Conservation (phyloP, 2,113 vertebrate species). For the Istiophorus platypterus region DNA sequence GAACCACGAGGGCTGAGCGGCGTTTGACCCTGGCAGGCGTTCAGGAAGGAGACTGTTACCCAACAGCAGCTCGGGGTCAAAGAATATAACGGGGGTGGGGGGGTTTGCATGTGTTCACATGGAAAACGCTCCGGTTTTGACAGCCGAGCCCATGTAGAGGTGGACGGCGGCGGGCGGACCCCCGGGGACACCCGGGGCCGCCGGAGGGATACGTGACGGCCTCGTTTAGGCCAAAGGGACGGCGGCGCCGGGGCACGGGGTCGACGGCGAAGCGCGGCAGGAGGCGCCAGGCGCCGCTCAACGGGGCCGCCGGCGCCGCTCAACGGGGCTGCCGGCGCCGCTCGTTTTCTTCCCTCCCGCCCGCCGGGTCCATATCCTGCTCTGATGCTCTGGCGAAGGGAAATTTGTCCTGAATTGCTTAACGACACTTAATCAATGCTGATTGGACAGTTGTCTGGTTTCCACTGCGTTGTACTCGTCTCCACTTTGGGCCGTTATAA, state of each 20-base stretch:
- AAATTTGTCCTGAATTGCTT: neutral
- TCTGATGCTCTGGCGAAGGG: neutral
- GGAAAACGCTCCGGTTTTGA: neutral
- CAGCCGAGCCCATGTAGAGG: no score
- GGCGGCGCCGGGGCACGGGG: no score
- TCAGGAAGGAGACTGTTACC: neutral
- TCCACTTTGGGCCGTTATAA: neutral
- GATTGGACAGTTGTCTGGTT: neutral
- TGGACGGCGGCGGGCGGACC: no score
- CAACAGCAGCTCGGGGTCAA: constrained; percentile 18
- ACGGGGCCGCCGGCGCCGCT: no score
- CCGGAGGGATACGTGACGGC: no score
- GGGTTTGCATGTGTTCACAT: neutral
- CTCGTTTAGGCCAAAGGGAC: no score
- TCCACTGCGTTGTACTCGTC: rapidly evolving
- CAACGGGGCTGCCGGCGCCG: no score
- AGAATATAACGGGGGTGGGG: neutral
- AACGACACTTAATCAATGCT: constrained; percentile 11
- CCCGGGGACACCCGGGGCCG: no score
- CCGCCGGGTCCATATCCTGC: neutral
- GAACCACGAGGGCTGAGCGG: no score
- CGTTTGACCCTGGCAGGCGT: neutral
- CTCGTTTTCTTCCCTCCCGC: no score
- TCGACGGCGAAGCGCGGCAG: no score
- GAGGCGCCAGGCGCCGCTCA: no score